These are phyloP conservation scores for Lutra lutra DNA, from an alignment of 2,797 vertebrate species.

Conservation along the genomic window DNA sequence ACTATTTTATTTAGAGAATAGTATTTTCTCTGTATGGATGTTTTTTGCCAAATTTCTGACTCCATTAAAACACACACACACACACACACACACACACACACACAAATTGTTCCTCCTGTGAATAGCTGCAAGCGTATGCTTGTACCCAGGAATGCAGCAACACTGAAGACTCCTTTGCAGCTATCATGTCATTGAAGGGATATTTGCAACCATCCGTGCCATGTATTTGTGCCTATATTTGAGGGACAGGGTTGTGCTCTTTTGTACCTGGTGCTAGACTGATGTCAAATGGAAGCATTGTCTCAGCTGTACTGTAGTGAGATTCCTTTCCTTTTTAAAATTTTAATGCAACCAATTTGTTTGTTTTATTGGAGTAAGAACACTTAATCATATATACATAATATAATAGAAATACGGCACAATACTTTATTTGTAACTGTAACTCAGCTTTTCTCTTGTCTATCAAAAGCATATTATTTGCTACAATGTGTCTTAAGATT, in stretches of 20 bases:
- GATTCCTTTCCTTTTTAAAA: background rate
- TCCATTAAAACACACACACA: background rate
- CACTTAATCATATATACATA: background rate
- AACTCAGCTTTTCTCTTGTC: background rate
- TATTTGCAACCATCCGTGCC: background rate
- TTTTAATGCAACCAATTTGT: background rate
- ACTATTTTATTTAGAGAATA: background rate
- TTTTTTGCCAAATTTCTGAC: background rate
- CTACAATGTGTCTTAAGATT: background rate
- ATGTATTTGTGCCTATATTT: background rate
- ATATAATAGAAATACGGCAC: no score
- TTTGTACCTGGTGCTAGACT: background rate
- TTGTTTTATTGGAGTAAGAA: background rate
- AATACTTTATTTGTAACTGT: background rate
- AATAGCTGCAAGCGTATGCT: background rate
- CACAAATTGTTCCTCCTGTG: background rate
- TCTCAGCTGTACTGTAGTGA: background rate
- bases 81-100: background rate
- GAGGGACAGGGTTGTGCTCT: rapidly evolving
- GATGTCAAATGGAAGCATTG: background rate
- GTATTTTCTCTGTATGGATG: background rate
- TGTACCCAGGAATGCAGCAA: background rate
- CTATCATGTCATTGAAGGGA: rapidly evolving
- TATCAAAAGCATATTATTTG: background rate
- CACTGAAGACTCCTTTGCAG: background rate